Conservation (phyloP, 2,113 vertebrate species). For the Ptyas mucosa region DNA sequence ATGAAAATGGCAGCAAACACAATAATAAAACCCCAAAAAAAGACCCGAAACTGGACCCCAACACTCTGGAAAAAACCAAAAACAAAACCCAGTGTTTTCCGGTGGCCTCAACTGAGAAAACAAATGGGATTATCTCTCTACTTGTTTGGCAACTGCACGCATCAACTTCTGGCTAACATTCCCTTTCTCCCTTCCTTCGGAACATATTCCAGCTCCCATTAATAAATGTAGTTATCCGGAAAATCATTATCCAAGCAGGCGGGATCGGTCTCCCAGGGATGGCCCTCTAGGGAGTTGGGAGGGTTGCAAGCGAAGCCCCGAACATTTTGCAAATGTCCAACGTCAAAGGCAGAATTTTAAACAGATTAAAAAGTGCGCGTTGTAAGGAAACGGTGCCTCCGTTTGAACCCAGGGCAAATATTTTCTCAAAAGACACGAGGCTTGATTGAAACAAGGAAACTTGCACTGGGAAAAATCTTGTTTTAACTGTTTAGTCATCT, state of each 20-base stretch:
- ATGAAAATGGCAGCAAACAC: no score
- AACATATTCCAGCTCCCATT: slow-evolving; percentile 37
- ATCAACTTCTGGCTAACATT: not conserved
- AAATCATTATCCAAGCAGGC: slow-evolving; percentile 50
- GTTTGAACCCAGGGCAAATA: slow-evolving; percentile 25
- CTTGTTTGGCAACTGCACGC: no score
- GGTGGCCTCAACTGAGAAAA: not conserved
- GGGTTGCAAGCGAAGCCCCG: slow-evolving; percentile 40
- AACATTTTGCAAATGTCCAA: slow-evolving; percentile 42
- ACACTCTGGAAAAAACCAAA: no score
- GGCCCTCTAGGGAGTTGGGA: slow-evolving; percentile 46
- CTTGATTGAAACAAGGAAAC: not conserved
- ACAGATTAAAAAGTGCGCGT: not conserved
- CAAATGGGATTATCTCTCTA: not conserved
- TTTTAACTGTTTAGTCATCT: not conserved
- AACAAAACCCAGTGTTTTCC: not conserved
- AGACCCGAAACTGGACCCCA: not conserved
- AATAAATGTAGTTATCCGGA: slow-evolving; percentile 59
- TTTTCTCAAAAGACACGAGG: not conserved
- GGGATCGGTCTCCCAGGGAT: slow-evolving; percentile 44
- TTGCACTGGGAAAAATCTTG: no score
- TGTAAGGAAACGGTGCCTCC: not conserved
- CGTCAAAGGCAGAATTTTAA: slow-evolving; percentile 49
- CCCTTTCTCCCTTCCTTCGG: not conserved
- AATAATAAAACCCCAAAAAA: not conserved